These are phyloP conservation scores for Drosophila repletoides DNA, from an alignment of 1,140 invertebrate genomes.

Conservation along the genomic window DNA sequence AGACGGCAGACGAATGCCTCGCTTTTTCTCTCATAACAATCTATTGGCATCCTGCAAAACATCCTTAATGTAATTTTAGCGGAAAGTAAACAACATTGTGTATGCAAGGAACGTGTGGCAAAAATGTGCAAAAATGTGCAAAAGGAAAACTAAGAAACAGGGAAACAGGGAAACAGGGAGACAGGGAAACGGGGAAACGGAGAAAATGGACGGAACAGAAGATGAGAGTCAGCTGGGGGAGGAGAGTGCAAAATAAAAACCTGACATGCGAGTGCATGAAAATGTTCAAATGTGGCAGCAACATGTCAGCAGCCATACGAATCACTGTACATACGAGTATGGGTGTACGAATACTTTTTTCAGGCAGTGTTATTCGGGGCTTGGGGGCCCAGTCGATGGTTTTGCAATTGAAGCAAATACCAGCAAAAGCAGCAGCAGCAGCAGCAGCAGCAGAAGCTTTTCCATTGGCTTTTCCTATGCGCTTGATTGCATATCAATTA, in stretches of 20 bases:
- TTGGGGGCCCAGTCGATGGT: conserved; percentile 36
- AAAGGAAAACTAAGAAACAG: conserved; percentile 20
- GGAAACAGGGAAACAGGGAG: neutral
- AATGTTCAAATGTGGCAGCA: conserved; percentile 25
- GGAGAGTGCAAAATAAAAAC: conserved; percentile 22
- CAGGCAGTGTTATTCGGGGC: too few relatives aligned
- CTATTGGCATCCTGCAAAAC: conserved; percentile 80
- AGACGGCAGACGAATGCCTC: conserved; percentile 39
- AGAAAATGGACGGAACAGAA: neutral
- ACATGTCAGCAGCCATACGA: conserved; percentile 13
- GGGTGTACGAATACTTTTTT: too few relatives aligned
- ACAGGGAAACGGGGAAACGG: conserved; percentile 18
- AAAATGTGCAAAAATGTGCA: conserved; percentile 35
- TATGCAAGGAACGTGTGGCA: conserved; percentile 68
- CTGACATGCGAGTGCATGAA: conserved; percentile 37
- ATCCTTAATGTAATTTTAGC: conserved; percentile 81
- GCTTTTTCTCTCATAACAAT: conserved; percentile 78
- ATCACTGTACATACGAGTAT: too few relatives aligned
- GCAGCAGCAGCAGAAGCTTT: neutral
- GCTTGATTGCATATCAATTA: conserved; percentile 80
- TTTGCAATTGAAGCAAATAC: conserved; percentile 68
- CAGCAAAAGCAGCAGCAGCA: conserved; percentile 5
- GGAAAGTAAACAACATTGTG: conserved; percentile 78
- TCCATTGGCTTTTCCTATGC: conserved; percentile 21
- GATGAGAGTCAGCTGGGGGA: neutral